Conservation (phyloP, 2,113 vertebrate species). For the Romanogobio albipinnatus region DNA sequence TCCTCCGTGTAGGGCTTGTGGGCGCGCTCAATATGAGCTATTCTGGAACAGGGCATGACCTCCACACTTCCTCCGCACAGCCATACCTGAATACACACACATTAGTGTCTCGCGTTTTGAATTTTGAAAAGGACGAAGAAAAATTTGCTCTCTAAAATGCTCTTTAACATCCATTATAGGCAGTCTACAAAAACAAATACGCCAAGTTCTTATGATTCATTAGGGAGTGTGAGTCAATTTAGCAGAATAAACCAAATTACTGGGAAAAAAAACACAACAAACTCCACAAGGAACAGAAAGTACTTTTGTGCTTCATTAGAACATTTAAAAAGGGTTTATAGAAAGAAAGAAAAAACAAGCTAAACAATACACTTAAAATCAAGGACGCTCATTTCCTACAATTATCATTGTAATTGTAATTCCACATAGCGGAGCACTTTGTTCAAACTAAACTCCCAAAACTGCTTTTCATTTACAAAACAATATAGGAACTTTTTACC, state of each 20-base stretch:
- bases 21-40: conserved; percentile 95
- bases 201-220: conserved; percentile 55
- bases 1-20: conserved; percentile 95
- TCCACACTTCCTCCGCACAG: conserved; percentile 96
- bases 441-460: conserved; percentile 3
- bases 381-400: background rate
- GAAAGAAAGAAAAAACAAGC: background rate
- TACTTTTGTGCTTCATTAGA: background rate
- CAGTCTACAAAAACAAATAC: conserved; percentile 34
- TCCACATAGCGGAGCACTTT: background rate
- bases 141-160: background rate
- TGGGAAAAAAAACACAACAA: background rate
- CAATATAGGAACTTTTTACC: background rate
- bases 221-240: conserved; percentile 33
- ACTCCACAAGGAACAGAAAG: conserved; percentile 3
- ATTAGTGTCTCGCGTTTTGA: background rate
- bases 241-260: conserved; percentile 25
- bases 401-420: too few relatives aligned
- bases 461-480: background rate
- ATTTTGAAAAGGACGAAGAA: background rate
- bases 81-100: conserved; percentile 83
- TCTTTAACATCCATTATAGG: background rate
- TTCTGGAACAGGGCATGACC: conserved; percentile 91
- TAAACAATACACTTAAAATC: conserved; percentile 20
- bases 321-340: background rate